Evolutionary conservation across 2,797 vertebrate genomes (phyloP).

Genomic region (Alcedo quadribrachys): DNA sequence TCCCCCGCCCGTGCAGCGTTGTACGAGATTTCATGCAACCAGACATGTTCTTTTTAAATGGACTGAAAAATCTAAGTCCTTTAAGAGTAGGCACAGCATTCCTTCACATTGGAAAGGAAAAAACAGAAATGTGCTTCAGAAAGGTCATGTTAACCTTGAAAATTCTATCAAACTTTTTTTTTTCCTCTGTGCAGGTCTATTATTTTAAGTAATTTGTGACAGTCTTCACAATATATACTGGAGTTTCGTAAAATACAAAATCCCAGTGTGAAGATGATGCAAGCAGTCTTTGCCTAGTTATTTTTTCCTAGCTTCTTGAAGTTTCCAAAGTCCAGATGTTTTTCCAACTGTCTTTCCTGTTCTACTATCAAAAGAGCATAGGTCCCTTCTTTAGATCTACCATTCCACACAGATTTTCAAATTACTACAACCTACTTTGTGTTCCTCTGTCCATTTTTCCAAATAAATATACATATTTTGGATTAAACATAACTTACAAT

Average conservation of each 20-base stretch:
- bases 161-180: background rate
- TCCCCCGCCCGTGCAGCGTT: background rate
- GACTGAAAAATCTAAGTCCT: conserved; percentile 19
- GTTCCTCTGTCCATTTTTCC: background rate
- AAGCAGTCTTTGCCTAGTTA: background rate
- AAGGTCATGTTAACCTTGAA: conserved; percentile 45
- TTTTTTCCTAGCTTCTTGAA: background rate
- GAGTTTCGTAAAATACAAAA: background rate
- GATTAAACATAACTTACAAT: background rate
- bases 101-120: background rate
- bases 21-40: conserved; percentile 45
- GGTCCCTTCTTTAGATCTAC: background rate
- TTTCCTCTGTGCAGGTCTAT: background rate
- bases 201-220: background rate
- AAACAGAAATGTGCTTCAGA: background rate
- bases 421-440: background rate
- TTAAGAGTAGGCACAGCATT: background rate
- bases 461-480: background rate
- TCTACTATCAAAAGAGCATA: background rate
- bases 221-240: background rate
- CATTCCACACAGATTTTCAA: background rate
- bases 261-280: background rate
- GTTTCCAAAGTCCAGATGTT: conserved; percentile 1
- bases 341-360: background rate
- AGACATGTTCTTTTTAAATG: background rate